Conservation (phyloP, 1,140 invertebrate species). For the Drosophila subpulchrella region DNA sequence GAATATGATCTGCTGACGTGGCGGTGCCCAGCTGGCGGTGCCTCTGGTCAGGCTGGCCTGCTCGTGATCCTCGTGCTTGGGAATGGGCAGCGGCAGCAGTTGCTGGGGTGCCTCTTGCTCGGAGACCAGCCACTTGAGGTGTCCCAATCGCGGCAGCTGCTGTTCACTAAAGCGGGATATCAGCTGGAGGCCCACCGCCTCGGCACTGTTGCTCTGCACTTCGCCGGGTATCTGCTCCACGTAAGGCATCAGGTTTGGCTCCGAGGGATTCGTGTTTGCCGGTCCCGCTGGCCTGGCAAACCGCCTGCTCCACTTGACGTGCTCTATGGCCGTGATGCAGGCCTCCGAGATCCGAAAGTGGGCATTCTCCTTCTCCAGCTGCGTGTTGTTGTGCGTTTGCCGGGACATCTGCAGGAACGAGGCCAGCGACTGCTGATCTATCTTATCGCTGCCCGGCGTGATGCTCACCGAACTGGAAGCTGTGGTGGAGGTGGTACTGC, state of each 20-base stretch:
- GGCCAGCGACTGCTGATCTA: conserved; percentile 90
- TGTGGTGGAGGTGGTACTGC: conserved; percentile 38
- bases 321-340: conserved; percentile 93
- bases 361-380: conserved; percentile 93
- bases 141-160: conserved; percentile 90
- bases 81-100: conserved; percentile 90
- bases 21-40: conserved; percentile 93
- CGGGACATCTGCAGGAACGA: conserved; percentile 91
- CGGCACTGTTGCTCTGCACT: conserved; percentile 87
- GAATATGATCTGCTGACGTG: conserved; percentile 93
- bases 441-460: conserved; percentile 75
- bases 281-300: conserved; percentile 16
- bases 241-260: conserved; percentile 48
- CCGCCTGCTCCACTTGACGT: conserved; percentile 85
- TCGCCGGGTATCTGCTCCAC: conserved; percentile 33
- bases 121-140: conserved; percentile 93
- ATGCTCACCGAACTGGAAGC: conserved; percentile 57
- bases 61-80: conserved; percentile 75
- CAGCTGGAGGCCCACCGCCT: conserved; percentile 91
- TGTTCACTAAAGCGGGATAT: conserved; percentile 92
- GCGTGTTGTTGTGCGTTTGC: conserved; percentile 89
- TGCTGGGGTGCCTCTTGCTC: conserved; percentile 91
- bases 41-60: conserved; percentile 86
- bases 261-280: conserved; percentile 1
- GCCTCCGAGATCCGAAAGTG: conserved; percentile 95